These are phyloP conservation scores for Ectropis crepuscularia DNA, from an alignment of 2,888 invertebrate genomes.

Conservation along the genomic window DNA sequence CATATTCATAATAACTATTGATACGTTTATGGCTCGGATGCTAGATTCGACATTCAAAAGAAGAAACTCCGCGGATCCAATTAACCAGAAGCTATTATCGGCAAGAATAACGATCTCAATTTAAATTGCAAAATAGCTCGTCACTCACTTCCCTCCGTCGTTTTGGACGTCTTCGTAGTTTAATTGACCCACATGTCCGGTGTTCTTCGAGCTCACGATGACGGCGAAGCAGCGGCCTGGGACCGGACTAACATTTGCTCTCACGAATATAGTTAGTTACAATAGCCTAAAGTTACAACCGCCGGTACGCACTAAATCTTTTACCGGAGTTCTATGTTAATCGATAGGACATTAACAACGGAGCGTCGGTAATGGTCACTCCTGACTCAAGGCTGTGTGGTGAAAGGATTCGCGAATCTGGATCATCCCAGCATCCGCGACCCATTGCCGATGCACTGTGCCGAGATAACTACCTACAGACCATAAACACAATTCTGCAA, in stretches of 20 bases:
- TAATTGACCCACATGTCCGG: constrained; percentile 65
- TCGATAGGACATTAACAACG: constrained; percentile 77
- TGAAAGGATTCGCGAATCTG: constrained; percentile 82
- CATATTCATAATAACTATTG: not conserved
- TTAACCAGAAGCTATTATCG: constrained; percentile 60
- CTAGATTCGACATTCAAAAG: constrained; percentile 30
- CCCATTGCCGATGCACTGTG: constrained; percentile 30
- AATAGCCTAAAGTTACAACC: constrained; percentile 60
- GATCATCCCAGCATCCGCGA: constrained; percentile 71
- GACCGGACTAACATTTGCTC: constrained; percentile 59
- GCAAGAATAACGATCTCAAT: constrained; percentile 63
- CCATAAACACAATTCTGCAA: constrained; percentile 8
- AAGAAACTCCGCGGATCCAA: constrained; percentile 52
- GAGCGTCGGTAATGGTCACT: constrained; percentile 77
- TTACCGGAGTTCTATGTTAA: constrained; percentile 76
- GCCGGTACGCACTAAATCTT: constrained; percentile 67
- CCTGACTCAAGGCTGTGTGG: constrained; percentile 77
- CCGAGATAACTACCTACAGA: constrained; percentile 7
- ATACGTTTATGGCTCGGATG: constrained; percentile 15
- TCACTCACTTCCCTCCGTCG: constrained; percentile 56
- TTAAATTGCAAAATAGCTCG: constrained; percentile 69
- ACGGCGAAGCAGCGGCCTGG: constrained; percentile 49
- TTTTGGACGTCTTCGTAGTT: constrained; percentile 49
- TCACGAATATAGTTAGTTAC: constrained; percentile 53
- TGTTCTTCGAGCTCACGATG: constrained; percentile 44